phyloP scores from a whole-genome alignment of 2,797 vertebrate species.

The Echeneis naucrates region DNA sequence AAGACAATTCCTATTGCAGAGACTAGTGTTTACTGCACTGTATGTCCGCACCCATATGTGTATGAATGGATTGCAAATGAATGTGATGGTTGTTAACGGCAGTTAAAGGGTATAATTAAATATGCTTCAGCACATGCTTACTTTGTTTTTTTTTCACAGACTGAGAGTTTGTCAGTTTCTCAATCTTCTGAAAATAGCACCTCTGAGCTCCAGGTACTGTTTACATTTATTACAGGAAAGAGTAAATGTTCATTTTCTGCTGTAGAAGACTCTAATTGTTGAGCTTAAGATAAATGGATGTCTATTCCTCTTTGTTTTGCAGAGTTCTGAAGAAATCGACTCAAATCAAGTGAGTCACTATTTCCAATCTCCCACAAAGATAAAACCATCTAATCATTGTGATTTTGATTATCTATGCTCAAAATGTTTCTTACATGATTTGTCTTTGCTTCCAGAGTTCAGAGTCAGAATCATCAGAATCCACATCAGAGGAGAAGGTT shows the following conservation, averaged over 20 bases:
- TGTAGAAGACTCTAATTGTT: neutral
- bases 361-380: neutral
- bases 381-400: neutral
- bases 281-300: neutral
- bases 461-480: conserved; percentile 74
- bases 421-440: neutral
- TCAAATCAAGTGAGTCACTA: conserved; percentile 71
- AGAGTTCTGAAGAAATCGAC: conserved; percentile 77
- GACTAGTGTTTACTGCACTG: conserved; percentile 50
- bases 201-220: conserved; percentile 67
- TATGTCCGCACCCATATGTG: conserved; percentile 39
- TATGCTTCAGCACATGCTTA: conserved; percentile 23
- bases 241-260: conserved; percentile 21
- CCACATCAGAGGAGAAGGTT: conserved; percentile 77
- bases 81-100: conserved; percentile 49
- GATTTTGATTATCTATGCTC: neutral
- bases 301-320: conserved; percentile 30
- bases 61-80: conserved; percentile 45
- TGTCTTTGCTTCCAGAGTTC: conserved; percentile 67
- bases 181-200: conserved; percentile 75
- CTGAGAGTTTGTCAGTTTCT: conserved; percentile 66
- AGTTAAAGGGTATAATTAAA: conserved; percentile 62
- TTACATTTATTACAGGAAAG: neutral
- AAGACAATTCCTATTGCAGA: conserved; percentile 31
- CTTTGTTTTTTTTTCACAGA: conserved; percentile 61